A percentile compares a stretch with the other conserved stretches of the same genome.
Conservation (phyloP, 2,888 invertebrate genomes). For the Scaptomyza flava region DNA sequence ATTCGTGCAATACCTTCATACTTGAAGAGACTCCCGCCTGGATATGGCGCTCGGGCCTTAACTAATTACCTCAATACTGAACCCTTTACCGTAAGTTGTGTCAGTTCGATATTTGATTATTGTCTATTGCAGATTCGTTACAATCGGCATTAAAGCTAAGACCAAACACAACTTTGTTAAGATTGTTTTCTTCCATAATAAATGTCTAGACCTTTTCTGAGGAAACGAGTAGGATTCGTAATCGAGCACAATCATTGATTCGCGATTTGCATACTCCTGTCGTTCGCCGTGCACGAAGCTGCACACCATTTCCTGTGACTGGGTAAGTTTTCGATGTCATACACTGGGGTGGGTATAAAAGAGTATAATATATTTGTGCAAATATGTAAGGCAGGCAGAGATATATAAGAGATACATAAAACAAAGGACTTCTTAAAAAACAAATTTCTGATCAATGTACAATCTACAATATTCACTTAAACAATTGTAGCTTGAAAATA, state of each 20-base stretch:
- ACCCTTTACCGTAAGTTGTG: conserved; percentile 88
- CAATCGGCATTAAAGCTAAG: not conserved
- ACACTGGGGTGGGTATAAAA: not conserved
- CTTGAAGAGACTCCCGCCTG: conserved; percentile 87
- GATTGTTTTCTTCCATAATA: conserved; percentile 3
- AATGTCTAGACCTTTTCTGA: conserved; percentile 90
- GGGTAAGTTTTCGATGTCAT: conserved; percentile 72
- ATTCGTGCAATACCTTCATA: conserved; percentile 88
- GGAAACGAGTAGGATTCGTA: conserved; percentile 92
- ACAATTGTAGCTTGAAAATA: too few relatives aligned
- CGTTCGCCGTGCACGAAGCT: conserved; percentile 88
- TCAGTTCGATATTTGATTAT: conserved; percentile 13
- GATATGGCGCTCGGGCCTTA: conserved; percentile 87
- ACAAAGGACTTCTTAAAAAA: not conserved
- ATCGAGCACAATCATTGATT: conserved; percentile 90
- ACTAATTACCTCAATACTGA: conserved; percentile 92
- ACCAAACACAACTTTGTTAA: not conserved
- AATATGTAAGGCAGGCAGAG: not conserved
- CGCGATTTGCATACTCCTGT: conserved; percentile 91
- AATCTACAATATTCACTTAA: too few relatives aligned
- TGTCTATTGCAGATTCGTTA: not conserved
- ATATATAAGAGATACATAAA: not conserved
- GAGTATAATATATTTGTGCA: not conserved
- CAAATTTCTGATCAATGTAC: not conserved
- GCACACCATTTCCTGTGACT: conserved; percentile 84